A percentile compares a stretch with the other conserved stretches of the same genome.
These are phyloP conservation scores for Nyleta sp. DNA, from an alignment of 2,888 invertebrate genomes.

Conservation along the genomic window DNA sequence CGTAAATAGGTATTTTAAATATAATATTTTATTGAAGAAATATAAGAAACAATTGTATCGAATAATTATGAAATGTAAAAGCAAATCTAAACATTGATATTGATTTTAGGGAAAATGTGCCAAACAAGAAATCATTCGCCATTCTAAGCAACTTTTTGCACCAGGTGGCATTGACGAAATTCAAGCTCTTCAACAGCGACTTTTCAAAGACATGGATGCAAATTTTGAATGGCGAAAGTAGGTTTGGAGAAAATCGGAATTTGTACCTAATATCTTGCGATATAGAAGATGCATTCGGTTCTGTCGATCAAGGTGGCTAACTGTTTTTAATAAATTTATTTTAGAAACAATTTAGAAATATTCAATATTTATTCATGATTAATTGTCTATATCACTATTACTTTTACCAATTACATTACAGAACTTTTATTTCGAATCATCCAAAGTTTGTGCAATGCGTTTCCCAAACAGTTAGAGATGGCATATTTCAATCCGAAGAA, in stretches of 20 bases:
- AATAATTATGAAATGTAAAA: background rate
- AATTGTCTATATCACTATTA: background rate
- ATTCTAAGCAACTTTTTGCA: constrained; percentile 33
- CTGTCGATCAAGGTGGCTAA: constrained; percentile 24
- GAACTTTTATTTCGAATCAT: constrained; percentile 20
- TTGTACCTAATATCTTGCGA: constrained; percentile 41
- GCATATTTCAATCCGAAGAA: constrained; percentile 16
- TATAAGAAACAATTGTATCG: background rate
- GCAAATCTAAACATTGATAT: background rate
- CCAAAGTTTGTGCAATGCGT: background rate
- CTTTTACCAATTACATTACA: too few relatives aligned
- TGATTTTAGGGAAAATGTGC: background rate
- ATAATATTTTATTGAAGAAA: too few relatives aligned
- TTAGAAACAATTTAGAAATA: too few relatives aligned
- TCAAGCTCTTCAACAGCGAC: background rate
- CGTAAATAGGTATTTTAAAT: too few relatives aligned
- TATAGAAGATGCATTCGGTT: constrained; percentile 47
- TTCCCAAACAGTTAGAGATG: constrained; percentile 14
- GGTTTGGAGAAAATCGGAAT: constrained; percentile 18
- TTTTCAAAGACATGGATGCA: constrained; percentile 9
- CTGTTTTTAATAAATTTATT: background rate
- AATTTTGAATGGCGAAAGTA: background rate
- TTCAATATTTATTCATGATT: too few relatives aligned
- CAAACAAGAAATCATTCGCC: background rate
- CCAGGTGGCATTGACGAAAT: constrained; percentile 30